Percentiles rank a stretch among this genome's conserved stretches.
These are phyloP conservation scores for Hestina assimilis DNA, from an alignment of 1,140 invertebrate genomes.

Conservation along the genomic window DNA sequence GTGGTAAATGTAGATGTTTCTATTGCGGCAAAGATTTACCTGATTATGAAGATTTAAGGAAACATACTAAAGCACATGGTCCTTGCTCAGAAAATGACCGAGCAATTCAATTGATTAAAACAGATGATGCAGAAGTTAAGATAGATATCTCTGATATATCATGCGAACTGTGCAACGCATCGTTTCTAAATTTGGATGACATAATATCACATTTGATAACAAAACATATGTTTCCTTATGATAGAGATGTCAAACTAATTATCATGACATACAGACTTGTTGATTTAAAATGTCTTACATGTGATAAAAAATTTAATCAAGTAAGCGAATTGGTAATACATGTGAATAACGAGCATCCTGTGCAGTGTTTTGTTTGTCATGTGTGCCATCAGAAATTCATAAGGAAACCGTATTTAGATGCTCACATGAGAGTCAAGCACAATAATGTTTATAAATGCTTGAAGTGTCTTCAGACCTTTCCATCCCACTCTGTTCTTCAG, in stretches of 20 bases:
- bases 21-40: constrained; percentile 52
- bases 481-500: constrained; percentile 23
- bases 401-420: constrained; percentile 49
- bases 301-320: constrained; percentile 46
- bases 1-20: constrained; percentile 58
- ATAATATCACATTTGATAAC: constrained; percentile 54
- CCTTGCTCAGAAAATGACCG: constrained; percentile 45
- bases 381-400: constrained; percentile 55
- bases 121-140: constrained; percentile 53
- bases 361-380: constrained; percentile 48
- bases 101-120: constrained; percentile 48
- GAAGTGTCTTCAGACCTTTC: constrained; percentile 39
- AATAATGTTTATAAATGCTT: constrained; percentile 43
- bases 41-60: constrained; percentile 50
- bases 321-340: constrained; percentile 55
- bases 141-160: constrained; percentile 56
- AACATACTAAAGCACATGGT: constrained; percentile 57
- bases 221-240: constrained; percentile 53
- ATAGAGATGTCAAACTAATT: constrained; percentile 44
- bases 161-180: constrained; percentile 53
- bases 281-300: constrained; percentile 48
- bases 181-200: constrained; percentile 41
- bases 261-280: constrained; percentile 49
- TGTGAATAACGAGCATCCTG: constrained; percentile 49
- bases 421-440: constrained; percentile 54